These are phyloP conservation scores for Leptinotarsa defecta DNA, from an alignment of 1,140 invertebrate species.

Conservation along the genomic window DNA sequence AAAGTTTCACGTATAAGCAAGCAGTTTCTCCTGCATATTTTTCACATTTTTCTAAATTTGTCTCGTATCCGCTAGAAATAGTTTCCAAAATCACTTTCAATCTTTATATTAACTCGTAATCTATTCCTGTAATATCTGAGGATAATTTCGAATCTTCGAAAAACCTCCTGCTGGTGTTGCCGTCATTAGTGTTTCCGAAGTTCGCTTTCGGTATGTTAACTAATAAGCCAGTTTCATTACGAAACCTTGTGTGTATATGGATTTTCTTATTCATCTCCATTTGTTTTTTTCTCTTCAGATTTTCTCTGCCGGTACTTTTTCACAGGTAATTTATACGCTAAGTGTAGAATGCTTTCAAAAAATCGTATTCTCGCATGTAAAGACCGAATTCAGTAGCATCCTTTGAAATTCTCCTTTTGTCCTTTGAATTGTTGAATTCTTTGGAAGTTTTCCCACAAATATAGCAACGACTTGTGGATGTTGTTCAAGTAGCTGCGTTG, in stretches of 20 bases:
- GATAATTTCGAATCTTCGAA: slow-evolving; percentile 16
- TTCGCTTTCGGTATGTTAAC: slow-evolving; percentile 26
- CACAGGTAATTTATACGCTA: slow-evolving; percentile 50
- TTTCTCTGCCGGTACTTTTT: slow-evolving; percentile 45
- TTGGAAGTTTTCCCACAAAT: slow-evolving; percentile 49
- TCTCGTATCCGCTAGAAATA: no score
- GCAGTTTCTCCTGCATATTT: no score
- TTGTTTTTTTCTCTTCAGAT: slow-evolving; percentile 16
- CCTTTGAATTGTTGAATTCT: slow-evolving; percentile 51
- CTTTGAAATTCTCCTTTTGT: slow-evolving; percentile 35
- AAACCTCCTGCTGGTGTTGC: slow-evolving; percentile 30
- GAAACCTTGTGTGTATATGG: slow-evolving; percentile 2
- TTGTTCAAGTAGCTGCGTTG: slow-evolving; percentile 54
- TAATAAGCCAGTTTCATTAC: slow-evolving; percentile 3
- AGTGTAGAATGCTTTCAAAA: slow-evolving; percentile 53
- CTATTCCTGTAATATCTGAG: slow-evolving; percentile 19
- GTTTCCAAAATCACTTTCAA: no score
- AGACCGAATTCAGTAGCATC: slow-evolving; percentile 47
- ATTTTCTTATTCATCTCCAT: slow-evolving; percentile 4
- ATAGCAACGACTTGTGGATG: slow-evolving; percentile 51
- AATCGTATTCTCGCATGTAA: slow-evolving; percentile 54
- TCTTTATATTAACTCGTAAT: slow-evolving; percentile 39
- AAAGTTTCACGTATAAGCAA: slow-evolving; percentile 47
- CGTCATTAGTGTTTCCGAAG: slow-evolving; percentile 33
- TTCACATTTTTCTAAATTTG: no score